Percentiles rank a stretch among this genome's conserved stretches.
Conservation (phyloP, 2,888 invertebrate genomes). For the Troglohyphantes excavatus region DNA sequence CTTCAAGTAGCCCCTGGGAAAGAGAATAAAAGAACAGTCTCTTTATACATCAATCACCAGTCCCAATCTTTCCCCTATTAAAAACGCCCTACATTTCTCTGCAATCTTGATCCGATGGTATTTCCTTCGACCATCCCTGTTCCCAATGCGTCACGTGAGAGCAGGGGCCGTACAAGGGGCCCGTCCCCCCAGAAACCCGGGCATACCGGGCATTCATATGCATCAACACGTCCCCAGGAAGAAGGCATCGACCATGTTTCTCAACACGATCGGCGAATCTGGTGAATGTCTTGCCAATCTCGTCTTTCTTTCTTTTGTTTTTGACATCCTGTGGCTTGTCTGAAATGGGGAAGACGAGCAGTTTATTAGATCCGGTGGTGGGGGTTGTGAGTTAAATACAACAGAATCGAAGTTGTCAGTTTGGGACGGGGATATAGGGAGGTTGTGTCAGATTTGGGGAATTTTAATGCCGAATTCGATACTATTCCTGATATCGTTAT, state of each 20-base stretch:
- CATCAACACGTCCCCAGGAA: neutral
- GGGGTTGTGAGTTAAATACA: too few species aligned
- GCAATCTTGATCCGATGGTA: slow-evolving; percentile 19
- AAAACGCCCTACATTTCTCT: slow-evolving; percentile 35
- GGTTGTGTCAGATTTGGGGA: too few species aligned
- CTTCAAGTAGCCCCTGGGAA: neutral
- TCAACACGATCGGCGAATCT: neutral
- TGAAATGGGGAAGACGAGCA: neutral
- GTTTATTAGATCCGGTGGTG: too few species aligned
- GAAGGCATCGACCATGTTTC: neutral
- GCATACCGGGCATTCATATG: neutral
- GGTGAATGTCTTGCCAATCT: neutral
- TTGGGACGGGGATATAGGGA: too few species aligned
- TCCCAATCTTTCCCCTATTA: neutral
- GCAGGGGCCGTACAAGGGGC: neutral
- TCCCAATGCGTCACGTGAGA: neutral
- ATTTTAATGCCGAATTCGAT: too few species aligned
- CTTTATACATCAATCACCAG: neutral
- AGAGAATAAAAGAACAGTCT: neutral
- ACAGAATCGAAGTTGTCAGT: too few species aligned
- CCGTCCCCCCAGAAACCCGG: too few species aligned
- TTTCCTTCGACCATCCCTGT: neutral
- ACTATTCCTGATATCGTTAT: too few species aligned
- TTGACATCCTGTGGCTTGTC: neutral
- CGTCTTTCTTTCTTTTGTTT: too few species aligned